Evolutionary conservation across 2,888 invertebrate genomes (phyloP).

Genomic region (Crioceris asparagi): DNA sequence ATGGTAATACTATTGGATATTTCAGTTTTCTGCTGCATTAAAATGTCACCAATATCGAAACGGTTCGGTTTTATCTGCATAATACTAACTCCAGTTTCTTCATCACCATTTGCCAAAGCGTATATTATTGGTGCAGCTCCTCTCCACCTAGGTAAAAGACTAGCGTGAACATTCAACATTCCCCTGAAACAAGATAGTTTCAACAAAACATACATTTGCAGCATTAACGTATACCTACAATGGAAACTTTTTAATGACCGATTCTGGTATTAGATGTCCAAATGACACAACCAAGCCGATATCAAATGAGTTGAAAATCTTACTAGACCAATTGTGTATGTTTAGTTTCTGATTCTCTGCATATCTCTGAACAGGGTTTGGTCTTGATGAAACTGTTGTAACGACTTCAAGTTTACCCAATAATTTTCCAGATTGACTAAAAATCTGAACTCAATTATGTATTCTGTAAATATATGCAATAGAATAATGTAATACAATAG

Average conservation of each 20-base stretch:
- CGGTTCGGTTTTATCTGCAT: slow-evolving; percentile 75
- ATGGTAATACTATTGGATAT: slow-evolving; percentile 50
- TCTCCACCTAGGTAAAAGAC: slow-evolving; percentile 82
- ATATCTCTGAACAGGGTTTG: slow-evolving; percentile 57
- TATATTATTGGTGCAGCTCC: slow-evolving; percentile 88
- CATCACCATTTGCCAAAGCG: slow-evolving; percentile 74
- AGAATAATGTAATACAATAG: too few species aligned
- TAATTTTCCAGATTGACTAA: slow-evolving; percentile 43
- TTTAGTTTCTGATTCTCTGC: slow-evolving; percentile 50
- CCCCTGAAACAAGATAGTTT: slow-evolving; percentile 46
- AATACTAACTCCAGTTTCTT: slow-evolving; percentile 70
- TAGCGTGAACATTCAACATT: slow-evolving; percentile 89
- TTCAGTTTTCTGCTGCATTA: slow-evolving; percentile 45
- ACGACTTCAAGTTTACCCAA: slow-evolving; percentile 57
- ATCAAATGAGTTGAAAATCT: slow-evolving; percentile 51
- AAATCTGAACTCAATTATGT: too few species aligned
- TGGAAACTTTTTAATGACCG: slow-evolving; percentile 66
- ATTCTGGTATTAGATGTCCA: slow-evolving; percentile 76
- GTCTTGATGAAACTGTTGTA: slow-evolving; percentile 50
- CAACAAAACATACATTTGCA: slow-evolving; percentile 3
- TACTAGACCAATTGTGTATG: slow-evolving; percentile 38
- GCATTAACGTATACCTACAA: slow-evolving; percentile 51
- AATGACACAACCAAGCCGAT: slow-evolving; percentile 89
- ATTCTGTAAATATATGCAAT: too few species aligned
- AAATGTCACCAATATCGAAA: slow-evolving; percentile 71